Evolutionary conservation across 2,113 vertebrate genomes (phyloP), one percentile per base, ranked within the genome.

Genomic region (Suricata suricatta): DNA sequence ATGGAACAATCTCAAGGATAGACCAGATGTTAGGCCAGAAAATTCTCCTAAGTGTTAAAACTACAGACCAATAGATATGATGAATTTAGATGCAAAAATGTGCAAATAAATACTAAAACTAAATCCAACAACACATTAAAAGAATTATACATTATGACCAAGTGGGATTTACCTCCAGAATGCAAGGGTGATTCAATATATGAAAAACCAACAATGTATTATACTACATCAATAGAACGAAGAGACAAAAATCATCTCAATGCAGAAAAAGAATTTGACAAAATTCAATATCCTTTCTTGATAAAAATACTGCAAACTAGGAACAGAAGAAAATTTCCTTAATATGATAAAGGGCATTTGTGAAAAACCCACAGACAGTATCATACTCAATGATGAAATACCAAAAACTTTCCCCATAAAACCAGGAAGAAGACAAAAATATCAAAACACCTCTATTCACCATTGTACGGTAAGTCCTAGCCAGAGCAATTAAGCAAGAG

Each of bases 251-350:
- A 35, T 38, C 31, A 88, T 33, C 15, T 85, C 12, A 74, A 79
- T 31, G 29, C 9, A 31, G 19, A 79, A 79, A 90, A 93, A 92
- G 11, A 52, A 88, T n/a, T 23, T 33, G 50, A 69, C 35, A 68
- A 89, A 91, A 96, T 95, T 89, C 50, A 90, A 69, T 14, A 87
- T 25, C 29, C 29, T 95, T 80, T 96, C 10, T 63, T 35, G 54
- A 44, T 31, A 86, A 77, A 60, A 97, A 86, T 13, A 60, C 13
- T 95, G 63, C 17, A 96, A 96, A 91, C 17, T 21, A 88, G 27
- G 21, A 81, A 66, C 10, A 54, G 44, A 72, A 89, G 64, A 27
- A 38, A 68, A 77, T 41, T 47, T 69, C 16, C 57, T 68, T 85
- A 54, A 29, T n/a, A 72, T n/a, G 16, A 82, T 50, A 54, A 90